Conservation (phyloP, 2,113 vertebrate species). For the Axis porcinus region DNA sequence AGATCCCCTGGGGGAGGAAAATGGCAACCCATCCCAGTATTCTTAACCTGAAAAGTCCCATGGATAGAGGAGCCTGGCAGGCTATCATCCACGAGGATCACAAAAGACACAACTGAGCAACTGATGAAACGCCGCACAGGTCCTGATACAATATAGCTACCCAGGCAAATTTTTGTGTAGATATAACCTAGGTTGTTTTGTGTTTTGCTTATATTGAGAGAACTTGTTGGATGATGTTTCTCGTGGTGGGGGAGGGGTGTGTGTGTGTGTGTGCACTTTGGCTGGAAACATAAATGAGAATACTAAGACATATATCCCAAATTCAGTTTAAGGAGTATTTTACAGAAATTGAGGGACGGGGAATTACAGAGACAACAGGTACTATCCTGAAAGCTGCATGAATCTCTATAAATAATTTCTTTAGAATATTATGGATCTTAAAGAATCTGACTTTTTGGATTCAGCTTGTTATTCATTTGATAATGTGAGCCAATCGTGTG, state of each 20-base stretch:
- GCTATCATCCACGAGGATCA: neutral
- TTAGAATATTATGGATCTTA: neutral
- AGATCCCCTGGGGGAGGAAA: neutral
- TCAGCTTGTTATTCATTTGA: slow-evolving; percentile 58
- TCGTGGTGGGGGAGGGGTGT: rapidly evolving
- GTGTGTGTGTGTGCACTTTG: neutral
- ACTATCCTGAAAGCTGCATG: neutral
- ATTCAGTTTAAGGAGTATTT: neutral
- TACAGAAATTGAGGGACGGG: neutral
- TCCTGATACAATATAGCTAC: neutral
- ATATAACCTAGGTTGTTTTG: neutral
- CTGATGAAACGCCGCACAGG: neutral
- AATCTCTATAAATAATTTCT: neutral
- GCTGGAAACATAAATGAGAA: neutral
- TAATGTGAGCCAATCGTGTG: slow-evolving; percentile 45
- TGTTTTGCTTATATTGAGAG: neutral
- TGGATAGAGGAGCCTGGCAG: neutral
- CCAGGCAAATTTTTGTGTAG: neutral
- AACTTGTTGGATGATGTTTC: neutral
- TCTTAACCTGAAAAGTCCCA: neutral
- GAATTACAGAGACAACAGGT: neutral
- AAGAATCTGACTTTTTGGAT: slow-evolving; percentile 6
- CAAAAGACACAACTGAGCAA: neutral
- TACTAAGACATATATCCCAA: neutral
- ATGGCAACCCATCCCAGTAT: neutral